Conservation (phyloP, 2,797 vertebrate species). For the Psittacula derbiana region DNA sequence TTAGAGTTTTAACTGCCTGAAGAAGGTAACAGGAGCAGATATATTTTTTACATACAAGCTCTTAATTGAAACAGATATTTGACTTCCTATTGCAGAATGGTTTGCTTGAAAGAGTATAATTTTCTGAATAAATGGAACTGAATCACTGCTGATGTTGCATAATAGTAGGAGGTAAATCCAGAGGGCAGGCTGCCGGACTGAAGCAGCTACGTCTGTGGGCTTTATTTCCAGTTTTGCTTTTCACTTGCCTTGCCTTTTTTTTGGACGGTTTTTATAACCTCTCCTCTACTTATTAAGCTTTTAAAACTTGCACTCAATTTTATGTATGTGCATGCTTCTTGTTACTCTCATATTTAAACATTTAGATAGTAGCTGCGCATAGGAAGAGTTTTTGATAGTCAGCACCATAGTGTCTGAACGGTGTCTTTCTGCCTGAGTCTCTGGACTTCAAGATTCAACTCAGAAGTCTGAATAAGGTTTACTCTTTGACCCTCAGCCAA, state of each 20-base stretch:
- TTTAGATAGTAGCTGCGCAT: neutral
- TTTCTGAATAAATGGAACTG: neutral
- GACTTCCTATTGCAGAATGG: neutral
- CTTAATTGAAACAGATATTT: slow-evolving; percentile 28
- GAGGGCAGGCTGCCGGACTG: neutral
- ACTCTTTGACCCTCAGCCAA: slow-evolving; percentile 17
- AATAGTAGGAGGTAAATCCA: neutral
- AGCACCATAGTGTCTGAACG: neutral
- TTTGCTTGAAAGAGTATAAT: neutral
- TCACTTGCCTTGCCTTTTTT: neutral
- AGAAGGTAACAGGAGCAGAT: neutral
- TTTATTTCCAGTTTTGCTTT: slow-evolving; percentile 23
- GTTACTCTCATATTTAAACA: neutral
- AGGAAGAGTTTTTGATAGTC: neutral
- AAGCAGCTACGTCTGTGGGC: rapidly evolving
- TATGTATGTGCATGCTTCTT: neutral
- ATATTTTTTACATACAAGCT: neutral
- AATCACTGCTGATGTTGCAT: neutral
- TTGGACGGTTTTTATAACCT: neutral
- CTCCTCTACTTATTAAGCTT: neutral
- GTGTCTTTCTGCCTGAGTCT: neutral
- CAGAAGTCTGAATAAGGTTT: neutral
- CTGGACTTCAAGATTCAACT: neutral
- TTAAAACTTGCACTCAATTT: neutral
- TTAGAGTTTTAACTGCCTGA: neutral